Conservation (phyloP, 2,113 vertebrate species). For the Myodes glareolus region DNA sequence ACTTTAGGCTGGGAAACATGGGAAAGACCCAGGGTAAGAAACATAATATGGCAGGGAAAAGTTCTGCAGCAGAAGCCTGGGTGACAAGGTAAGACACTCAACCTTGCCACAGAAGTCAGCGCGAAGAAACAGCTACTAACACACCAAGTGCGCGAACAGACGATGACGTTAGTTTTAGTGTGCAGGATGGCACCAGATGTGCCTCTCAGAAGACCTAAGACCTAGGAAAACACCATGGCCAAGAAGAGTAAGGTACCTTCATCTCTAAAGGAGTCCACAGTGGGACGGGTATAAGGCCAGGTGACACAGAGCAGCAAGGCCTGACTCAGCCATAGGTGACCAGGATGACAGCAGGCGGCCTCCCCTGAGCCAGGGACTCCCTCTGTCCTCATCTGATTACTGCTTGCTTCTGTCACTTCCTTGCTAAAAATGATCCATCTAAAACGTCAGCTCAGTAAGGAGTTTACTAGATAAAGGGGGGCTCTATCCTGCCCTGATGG, state of each 20-base stretch:
- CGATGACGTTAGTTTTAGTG: not conserved
- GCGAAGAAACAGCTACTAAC: not conserved
- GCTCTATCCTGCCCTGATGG: not conserved
- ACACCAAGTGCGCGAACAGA: not conserved
- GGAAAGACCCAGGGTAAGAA: not conserved
- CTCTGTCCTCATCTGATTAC: not conserved
- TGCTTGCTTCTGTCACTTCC: constrained; percentile 30
- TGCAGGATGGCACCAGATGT: not conserved
- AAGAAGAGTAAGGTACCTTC: not conserved
- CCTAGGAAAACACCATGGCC: not conserved
- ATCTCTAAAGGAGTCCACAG: not conserved
- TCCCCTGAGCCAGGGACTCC: not conserved
- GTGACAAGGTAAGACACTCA: not conserved
- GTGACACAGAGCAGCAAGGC: not conserved
- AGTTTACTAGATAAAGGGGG: constrained; percentile 20
- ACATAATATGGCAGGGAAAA: not conserved
- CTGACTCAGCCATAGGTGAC: not conserved
- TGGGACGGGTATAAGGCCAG: not conserved
- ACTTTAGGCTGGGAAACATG: not conserved
- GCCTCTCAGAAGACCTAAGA: constrained; percentile 19
- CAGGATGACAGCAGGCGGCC: not conserved
- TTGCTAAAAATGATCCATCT: not conserved
- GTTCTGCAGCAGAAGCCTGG: not conserved
- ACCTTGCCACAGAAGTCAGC: not conserved
- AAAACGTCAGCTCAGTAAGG: constrained; percentile 27